Evolutionary conservation across 2,113 vertebrate genomes (phyloP), one percentile per base, ranked within the genome.

Genomic region (Brachionichthys hirsutus): DNA sequence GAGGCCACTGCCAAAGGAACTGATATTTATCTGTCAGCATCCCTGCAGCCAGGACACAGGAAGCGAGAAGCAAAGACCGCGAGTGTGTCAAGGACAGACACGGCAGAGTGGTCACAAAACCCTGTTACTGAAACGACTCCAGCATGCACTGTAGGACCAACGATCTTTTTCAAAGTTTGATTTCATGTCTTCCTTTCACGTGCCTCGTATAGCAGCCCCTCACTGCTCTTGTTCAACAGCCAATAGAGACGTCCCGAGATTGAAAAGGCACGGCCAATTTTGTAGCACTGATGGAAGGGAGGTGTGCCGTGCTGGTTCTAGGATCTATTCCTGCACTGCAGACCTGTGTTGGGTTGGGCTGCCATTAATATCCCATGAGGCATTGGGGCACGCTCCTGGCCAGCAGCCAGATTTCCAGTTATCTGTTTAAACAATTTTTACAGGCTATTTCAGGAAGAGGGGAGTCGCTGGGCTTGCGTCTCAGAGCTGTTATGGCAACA

Each of bases 1-100:
- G 92, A 92, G 74, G 89, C 79, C 83, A 88, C 84, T 90, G 89
- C 91, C 90, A 92, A 90, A 93, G 91, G 91, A 93, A 90, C 89
- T 88, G 78, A 83, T 80, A 88, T 87, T 87, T 89, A 90, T 87
- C 85, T 84, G 61, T 57, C 52, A 55, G 73, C 65, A 44, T 63
- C 44, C 64, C 19, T 12, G 19, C 62, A 24, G 72, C 61, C 61
- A 56, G 65, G 48, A 73, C 43, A 19, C 38, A 12, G 50, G 9
- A 58, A 65, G 46, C 69, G 38, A 52, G 65, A 45, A 42, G 56
- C 22, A 36, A 50, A 63, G 49, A 65, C 43, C 35, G 38, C 53
- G 62, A 62, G 67, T 62, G 53, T 12, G 40, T 59, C 8, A 19
- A 64, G 30, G 48, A 65, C 53, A 62, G 57, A 22, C 46, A 52